These are phyloP conservation scores for Phoxinus phoxinus DNA, from an alignment of 2,113 vertebrate genomes.

Conservation along the genomic window DNA sequence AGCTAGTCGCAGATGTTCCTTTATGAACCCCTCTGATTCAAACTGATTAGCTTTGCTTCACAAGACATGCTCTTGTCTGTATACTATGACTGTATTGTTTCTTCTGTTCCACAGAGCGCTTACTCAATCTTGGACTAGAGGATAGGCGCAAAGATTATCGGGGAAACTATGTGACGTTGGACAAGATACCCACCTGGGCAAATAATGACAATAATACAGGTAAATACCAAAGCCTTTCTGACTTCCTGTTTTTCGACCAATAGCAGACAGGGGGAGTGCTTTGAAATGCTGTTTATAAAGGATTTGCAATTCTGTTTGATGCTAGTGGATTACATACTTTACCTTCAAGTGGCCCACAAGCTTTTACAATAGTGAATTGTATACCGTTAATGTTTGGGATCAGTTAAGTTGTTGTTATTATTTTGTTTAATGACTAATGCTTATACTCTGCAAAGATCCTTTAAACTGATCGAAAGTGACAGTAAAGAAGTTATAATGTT, in stretches of 20 bases:
- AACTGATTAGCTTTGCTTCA: constrained; percentile 30
- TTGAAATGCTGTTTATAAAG: not conserved
- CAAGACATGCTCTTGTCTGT: not conserved
- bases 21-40: constrained; percentile 26
- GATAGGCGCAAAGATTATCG: constrained; percentile 91
- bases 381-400: not conserved
- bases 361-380: not conserved
- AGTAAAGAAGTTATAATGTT: not conserved
- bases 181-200: constrained; percentile 85
- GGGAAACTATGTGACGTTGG: constrained; percentile 81
- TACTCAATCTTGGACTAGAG: constrained; percentile 86
- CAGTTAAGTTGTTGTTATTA: not conserved
- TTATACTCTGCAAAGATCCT: not conserved
- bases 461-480: not conserved
- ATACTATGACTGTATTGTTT: not conserved
- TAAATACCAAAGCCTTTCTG: not conserved
- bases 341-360: not conserved
- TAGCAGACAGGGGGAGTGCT: too few species aligned
- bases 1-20: constrained; percentile 43
- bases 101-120: constrained; percentile 79
- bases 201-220: constrained; percentile 76
- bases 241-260: not conserved
- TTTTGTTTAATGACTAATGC: not conserved
- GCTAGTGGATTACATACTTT: not conserved
- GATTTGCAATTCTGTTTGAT: not conserved